These are phyloP conservation scores for Lethrus apterus DNA, from an alignment of 1,140 invertebrate genomes.

Conservation along the genomic window DNA sequence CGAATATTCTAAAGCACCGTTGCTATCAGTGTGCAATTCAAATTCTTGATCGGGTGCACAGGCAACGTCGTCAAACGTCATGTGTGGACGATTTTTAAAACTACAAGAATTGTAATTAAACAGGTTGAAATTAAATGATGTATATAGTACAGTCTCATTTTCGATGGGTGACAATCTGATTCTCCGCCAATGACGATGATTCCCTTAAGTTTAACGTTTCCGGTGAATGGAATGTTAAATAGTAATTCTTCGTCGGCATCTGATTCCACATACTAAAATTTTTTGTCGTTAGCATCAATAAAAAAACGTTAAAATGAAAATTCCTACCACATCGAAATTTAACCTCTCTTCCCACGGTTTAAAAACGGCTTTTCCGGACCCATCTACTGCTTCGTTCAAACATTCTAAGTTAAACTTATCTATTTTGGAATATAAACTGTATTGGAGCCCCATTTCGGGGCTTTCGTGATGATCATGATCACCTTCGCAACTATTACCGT, in stretches of 20 bases:
- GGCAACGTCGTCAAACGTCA: conserved; percentile 85
- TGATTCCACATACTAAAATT: conserved; percentile 81
- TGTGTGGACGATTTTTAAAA: conserved; percentile 84
- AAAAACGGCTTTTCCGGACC: conserved; percentile 80
- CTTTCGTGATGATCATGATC: conserved; percentile 52
- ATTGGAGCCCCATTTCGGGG: conserved; percentile 73
- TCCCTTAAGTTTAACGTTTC: conserved; percentile 90
- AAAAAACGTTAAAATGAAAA: conserved; percentile 10
- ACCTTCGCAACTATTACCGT: conserved; percentile 36
- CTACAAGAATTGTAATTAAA: conserved; percentile 42
- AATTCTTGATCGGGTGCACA: conserved; percentile 81
- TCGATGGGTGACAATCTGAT: conserved; percentile 71
- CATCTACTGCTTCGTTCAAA: conserved; percentile 81
- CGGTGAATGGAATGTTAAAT: conserved; percentile 94
- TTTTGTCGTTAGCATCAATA: neutral
- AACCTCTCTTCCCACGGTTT: conserved; percentile 86
- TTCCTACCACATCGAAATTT: conserved; percentile 62
- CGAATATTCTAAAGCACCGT: conserved; percentile 78
- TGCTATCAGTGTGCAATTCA: conserved; percentile 71
- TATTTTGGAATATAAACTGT: conserved; percentile 85
- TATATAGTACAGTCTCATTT: conserved; percentile 71
- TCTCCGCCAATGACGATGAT: conserved; percentile 85
- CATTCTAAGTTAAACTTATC: conserved; percentile 83
- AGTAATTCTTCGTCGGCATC: conserved; percentile 90
- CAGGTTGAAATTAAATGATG: conserved; percentile 38